phyloP scores from a whole-genome alignment of 2,888 invertebrate genomes.

The Microplitis deprimator region DNA sequence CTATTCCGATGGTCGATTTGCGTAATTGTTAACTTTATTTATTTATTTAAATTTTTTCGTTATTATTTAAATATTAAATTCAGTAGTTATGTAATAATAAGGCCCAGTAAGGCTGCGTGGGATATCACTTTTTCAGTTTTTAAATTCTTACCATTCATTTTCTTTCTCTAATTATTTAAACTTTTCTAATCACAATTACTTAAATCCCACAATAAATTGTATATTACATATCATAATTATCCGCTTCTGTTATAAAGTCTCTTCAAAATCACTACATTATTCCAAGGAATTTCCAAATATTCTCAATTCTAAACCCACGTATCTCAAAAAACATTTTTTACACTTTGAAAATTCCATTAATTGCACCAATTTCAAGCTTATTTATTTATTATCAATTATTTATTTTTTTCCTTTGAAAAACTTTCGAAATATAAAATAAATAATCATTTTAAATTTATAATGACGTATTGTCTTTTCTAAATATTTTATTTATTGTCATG shows the following conservation, averaged over 20 bases:
- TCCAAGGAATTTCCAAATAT: neutral
- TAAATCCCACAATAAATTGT: neutral
- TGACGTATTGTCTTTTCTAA: neutral
- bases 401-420: conserved; percentile 30
- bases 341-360: conserved; percentile 2
- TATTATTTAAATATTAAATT: conserved; percentile 62
- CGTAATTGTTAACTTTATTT: conserved; percentile 59
- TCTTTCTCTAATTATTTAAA: conserved; percentile 45
- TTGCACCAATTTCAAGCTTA: conserved; percentile 13
- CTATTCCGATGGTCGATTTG: conserved; percentile 61
- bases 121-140: conserved; percentile 56
- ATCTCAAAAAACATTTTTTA: conserved; percentile 4
- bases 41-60: conserved; percentile 56
- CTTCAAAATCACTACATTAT: neutral
- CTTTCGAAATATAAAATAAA: conserved; percentile 64
- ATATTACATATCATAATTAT: conserved; percentile 16
- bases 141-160: conserved; percentile 32
- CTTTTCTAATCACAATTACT: conserved; percentile 37
- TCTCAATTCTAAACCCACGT: conserved; percentile 22
- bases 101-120: conserved; percentile 72
- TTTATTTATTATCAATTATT: neutral
- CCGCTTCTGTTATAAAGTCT: conserved; percentile 21
- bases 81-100: conserved; percentile 70
- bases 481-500: neutral
- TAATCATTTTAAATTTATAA: conserved; percentile 58